Conservation (phyloP, 2,113 vertebrate genomes). For the Gulo gulo region DNA sequence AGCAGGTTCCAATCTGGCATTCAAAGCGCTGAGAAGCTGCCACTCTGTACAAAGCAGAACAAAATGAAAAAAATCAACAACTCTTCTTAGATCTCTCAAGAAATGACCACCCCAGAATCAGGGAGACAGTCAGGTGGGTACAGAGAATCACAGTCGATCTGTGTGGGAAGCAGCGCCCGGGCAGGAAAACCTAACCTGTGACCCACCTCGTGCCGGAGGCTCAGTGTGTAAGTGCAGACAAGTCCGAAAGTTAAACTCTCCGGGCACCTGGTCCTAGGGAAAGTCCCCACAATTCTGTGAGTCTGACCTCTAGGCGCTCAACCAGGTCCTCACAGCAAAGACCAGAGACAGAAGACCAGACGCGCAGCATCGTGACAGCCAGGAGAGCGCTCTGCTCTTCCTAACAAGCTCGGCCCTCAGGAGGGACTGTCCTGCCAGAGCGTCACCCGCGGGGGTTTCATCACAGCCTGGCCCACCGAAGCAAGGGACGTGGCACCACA, state of each 20-base stretch:
- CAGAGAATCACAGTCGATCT: neutral
- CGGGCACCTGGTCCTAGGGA: neutral
- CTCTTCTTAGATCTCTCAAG: neutral
- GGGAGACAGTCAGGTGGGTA: neutral
- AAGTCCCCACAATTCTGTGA: neutral
- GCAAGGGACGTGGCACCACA: neutral
- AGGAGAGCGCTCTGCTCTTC: neutral
- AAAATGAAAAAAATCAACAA: neutral
- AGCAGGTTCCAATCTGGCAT: neutral
- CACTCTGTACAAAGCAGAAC: neutral
- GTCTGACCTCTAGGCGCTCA: neutral
- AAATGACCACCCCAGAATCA: neutral
- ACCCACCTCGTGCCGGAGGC: neutral
- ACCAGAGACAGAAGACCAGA: neutral
- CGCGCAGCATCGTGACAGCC: neutral
- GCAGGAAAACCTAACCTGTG: neutral
- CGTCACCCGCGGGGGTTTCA: neutral
- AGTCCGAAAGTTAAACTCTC: neutral
- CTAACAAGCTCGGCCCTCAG: neutral
- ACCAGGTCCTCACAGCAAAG: neutral
- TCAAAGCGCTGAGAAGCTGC: neutral
- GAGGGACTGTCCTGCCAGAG: neutral
- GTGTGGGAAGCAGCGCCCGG: neutral
- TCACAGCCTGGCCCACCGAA: neutral
- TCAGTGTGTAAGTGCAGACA: neutral